Base-by-base conservation (phyloP, 2,797 vertebrate species). In the Leucoraja ocellata region DNA sequence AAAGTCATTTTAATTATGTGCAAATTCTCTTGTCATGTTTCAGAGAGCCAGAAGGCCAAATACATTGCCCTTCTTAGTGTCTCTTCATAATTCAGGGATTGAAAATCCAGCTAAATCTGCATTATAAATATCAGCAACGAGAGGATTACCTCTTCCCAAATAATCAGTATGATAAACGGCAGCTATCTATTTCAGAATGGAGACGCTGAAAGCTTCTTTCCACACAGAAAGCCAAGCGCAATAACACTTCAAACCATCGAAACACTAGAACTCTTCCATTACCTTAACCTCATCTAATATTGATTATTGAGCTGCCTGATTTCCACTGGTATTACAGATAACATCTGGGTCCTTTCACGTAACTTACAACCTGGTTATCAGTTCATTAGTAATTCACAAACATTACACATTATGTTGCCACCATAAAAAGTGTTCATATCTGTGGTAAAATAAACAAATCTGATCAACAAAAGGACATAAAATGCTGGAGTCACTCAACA, bases 201-300 rank as follows among this genome's bases (percentile, higher is more conserved):
- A 54, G 25, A 54, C 13, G 11, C 39, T 76, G 25, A 58, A 73
- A 91, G 71, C 13, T 76, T 54, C 25, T 74, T 54, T 92, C 90
- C 23, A 54, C 39, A 0, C 71, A 28, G 46, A 23, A 92, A 71
- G 71, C 39, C 28, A 74, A 71, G 23, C n/a, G 90, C 71, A 92
- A 92, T 46, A 28, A 92, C 71, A 74, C 16, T 58, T 54, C 46
- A 76, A 76, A 76, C 71, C 71, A 54, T 76, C 54, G 25, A 39
- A 92, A 76, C 65, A 74, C 73, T 46, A 28, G 73, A 91, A 74
- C 23, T 91, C 88, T 88, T 63, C 88, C 68, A 71, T 91, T 74
- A 91, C 68, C 71, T 39, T 73, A 83, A 54, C 32, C 90, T 73
- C 90, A 91, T 91, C 74, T 91, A 91, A 91, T 74, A 91, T 91